phyloP scores from a whole-genome alignment of 2,888 invertebrate genomes.

The Xestia c-nigrum region DNA sequence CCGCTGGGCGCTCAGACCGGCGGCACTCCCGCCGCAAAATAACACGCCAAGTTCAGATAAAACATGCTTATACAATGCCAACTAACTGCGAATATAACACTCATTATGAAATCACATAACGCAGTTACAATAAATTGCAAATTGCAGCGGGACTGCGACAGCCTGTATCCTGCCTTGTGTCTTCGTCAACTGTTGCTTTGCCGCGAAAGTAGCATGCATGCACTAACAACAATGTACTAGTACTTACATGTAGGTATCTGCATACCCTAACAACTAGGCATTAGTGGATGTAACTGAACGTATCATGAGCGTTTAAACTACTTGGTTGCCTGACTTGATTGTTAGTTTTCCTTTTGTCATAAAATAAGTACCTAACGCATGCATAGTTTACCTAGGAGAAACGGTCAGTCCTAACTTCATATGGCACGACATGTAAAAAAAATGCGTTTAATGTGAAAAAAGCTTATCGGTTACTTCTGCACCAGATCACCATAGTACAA shows the following conservation, averaged over 20 bases:
- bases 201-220: slow-evolving; percentile 28
- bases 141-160: slow-evolving; percentile 22
- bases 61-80: slow-evolving; percentile 74
- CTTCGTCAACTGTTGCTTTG: background rate
- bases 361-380: background rate
- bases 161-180: slow-evolving; percentile 7
- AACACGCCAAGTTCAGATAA: slow-evolving; percentile 75
- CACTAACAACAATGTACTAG: slow-evolving; percentile 10
- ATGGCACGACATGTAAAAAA: background rate
- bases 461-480: background rate
- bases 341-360: slow-evolving; percentile 8
- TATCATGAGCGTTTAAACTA: background rate
- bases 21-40: slow-evolving; percentile 70
- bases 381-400: background rate
- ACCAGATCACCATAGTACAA: background rate
- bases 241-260: slow-evolving; percentile 20
- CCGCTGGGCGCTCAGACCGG: slow-evolving; percentile 63
- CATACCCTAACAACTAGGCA: slow-evolving; percentile 13
- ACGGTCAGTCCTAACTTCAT: background rate
- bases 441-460: background rate
- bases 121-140: slow-evolving; percentile 28
- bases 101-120: slow-evolving; percentile 47
- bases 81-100: slow-evolving; percentile 51
- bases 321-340: slow-evolving; percentile 41
- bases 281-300: slow-evolving; percentile 21